Conservation (phyloP, 2,888 invertebrate genomes). For the Drosophila rubida region DNA sequence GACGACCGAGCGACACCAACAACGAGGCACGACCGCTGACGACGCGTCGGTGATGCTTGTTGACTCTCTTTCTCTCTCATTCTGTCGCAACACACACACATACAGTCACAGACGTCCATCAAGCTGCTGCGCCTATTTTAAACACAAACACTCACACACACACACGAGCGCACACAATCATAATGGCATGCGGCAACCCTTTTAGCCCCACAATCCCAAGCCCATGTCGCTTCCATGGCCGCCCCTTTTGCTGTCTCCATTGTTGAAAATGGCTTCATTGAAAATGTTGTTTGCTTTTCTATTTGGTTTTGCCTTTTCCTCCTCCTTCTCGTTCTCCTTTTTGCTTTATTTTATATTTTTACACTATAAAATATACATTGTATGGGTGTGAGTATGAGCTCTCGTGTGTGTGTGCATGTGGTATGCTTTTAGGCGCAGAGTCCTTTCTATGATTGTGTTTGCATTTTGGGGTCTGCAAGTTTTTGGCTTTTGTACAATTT, state of each 20-base stretch:
- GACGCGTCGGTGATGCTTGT: conserved; percentile 56
- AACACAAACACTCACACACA: conserved; percentile 38
- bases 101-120: conserved; percentile 43
- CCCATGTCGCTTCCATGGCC: not conserved
- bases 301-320: conserved; percentile 71
- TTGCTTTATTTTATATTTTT: conserved; percentile 78
- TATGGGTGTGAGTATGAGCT: conserved; percentile 28
- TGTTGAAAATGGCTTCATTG: conserved; percentile 78
- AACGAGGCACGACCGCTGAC: conserved; percentile 46
- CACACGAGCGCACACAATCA: conserved; percentile 25
- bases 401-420: conserved; percentile 19
- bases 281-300: conserved; percentile 80
- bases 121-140: conserved; percentile 76
- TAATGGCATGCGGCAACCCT: conserved; percentile 65
- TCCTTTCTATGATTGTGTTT: conserved; percentile 63
- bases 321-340: conserved; percentile 23
- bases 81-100: conserved; percentile 28
- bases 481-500: conserved; percentile 80
- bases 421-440: conserved; percentile 57
- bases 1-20: conserved; percentile 30
- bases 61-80: conserved; percentile 48
- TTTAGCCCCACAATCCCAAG: conserved; percentile 37
- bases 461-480: conserved; percentile 68
- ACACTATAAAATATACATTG: conserved; percentile 79
- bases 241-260: conserved; percentile 4